Conservation (phyloP, 2,797 vertebrate species). For the Rhabdomys pumilio region DNA sequence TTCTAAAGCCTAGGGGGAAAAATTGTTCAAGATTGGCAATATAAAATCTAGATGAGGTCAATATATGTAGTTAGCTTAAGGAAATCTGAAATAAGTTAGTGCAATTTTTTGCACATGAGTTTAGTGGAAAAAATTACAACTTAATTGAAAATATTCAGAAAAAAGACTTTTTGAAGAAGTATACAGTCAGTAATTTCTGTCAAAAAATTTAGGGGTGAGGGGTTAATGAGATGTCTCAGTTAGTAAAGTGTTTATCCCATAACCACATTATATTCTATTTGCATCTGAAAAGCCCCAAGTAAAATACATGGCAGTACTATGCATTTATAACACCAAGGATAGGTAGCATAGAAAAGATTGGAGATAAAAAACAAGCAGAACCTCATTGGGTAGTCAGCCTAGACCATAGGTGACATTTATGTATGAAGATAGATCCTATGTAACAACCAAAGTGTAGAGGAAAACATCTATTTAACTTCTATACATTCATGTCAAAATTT, state of each 20-base stretch:
- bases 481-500: background rate
- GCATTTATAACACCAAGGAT: background rate
- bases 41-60: conserved; percentile 15
- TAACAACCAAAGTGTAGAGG: background rate
- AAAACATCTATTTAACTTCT: background rate
- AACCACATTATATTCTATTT: background rate
- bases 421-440: background rate
- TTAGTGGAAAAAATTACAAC: background rate
- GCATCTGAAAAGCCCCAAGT: no score
- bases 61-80: background rate
- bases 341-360: background rate
- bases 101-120: background rate
- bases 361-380: no score
- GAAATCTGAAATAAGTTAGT: background rate
- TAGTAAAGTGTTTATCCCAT: background rate
- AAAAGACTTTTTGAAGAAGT: background rate
- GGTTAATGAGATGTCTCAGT: background rate
- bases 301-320: background rate
- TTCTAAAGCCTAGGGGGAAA: background rate
- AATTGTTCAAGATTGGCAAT: background rate
- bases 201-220: no score
- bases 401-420: background rate
- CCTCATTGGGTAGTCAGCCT: background rate
- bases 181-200: background rate
- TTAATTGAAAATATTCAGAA: background rate